These are phyloP conservation scores for Scomber japonicus DNA, from an alignment of 2,113 vertebrate species.

Conservation along the genomic window DNA sequence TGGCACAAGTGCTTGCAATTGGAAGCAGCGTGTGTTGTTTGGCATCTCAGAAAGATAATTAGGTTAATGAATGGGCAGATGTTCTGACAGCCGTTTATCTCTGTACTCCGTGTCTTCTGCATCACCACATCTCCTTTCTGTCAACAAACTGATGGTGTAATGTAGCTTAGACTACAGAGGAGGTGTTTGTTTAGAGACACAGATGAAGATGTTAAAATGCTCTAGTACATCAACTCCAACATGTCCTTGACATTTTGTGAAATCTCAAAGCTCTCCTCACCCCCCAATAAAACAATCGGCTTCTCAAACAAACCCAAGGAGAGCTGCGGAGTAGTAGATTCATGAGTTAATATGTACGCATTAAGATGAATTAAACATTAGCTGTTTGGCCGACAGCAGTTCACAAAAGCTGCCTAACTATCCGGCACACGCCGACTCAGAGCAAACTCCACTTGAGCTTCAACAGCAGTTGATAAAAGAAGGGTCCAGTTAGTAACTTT, in stretches of 20 bases:
- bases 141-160: no score
- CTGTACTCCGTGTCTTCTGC: background rate
- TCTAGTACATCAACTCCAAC: no score
- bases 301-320: background rate
- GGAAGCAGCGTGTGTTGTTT: background rate
- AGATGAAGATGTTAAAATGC: no score
- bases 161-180: no score
- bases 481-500: background rate
- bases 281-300: background rate
- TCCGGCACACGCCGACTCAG: background rate
- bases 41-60: background rate
- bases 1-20: background rate
- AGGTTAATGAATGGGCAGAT: slow-evolving; percentile 10
- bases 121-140: background rate
- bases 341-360: no score
- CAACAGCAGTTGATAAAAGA: background rate
- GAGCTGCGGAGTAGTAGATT: background rate
- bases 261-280: background rate
- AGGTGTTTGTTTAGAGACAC: no score
- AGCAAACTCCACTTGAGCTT: background rate
- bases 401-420: no score
- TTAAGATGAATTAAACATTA: no score
- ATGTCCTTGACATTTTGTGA: no score
- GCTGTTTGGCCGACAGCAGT: background rate
- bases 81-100: no score